A percentile compares a stretch with the other conserved stretches of the same genome.
phyloP scores from a whole-genome alignment of 2,797 vertebrate species.

The Mormyrus proboscirostris region DNA sequence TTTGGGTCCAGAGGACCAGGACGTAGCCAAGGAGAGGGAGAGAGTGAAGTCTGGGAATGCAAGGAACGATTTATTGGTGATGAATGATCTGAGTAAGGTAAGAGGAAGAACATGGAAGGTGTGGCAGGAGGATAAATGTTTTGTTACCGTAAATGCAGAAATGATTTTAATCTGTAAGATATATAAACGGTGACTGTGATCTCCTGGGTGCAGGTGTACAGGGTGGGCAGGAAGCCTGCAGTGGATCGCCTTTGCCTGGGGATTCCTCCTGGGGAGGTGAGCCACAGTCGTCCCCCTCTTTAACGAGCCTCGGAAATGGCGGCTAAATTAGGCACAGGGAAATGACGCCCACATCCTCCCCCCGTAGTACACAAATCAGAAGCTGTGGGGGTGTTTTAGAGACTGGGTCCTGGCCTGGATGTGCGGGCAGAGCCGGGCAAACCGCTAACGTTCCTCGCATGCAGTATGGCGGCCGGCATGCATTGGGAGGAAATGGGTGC shows the following conservation, averaged over 20 bases:
- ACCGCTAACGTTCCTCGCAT: neutral
- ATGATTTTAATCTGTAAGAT: too few relatives aligned
- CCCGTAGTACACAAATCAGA: neutral
- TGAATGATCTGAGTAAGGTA: constrained; percentile 80
- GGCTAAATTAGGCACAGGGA: neutral
- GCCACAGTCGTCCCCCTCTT: neutral
- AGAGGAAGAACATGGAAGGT: neutral
- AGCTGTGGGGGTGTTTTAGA: neutral
- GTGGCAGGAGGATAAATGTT: neutral
- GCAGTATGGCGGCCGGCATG: neutral
- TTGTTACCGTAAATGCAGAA: neutral
- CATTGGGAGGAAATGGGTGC: neutral
- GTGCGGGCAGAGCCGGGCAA: neutral
- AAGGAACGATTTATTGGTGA: constrained; percentile 64
- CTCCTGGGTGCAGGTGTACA: constrained; percentile 67
- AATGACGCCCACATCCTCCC: neutral
- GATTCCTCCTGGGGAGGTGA: constrained; percentile 78
- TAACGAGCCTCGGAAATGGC: neutral
- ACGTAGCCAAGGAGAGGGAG: constrained; percentile 70
- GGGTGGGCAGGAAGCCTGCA: constrained; percentile 63
- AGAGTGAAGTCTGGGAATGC: constrained; percentile 58
- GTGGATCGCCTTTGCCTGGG: constrained; percentile 80
- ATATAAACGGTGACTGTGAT: neutral
- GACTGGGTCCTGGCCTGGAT: neutral
- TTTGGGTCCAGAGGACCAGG: constrained; percentile 71